phyloP scores from a whole-genome alignment of 2,113 vertebrate species.

The Probosciger aterrimus region DNA sequence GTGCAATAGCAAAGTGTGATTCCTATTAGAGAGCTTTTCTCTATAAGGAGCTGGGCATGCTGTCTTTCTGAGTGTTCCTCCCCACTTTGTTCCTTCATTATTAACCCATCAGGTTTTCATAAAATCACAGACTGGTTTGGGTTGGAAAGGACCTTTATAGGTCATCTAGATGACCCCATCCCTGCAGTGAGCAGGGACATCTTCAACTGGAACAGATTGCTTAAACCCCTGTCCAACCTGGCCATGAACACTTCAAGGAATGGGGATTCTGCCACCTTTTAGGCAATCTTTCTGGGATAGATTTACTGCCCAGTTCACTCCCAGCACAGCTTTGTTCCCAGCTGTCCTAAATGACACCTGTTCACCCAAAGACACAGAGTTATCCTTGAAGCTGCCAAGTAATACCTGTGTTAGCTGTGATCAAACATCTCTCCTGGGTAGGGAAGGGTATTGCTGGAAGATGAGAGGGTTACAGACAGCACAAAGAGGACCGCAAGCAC shows the following conservation, averaged over 20 bases:
- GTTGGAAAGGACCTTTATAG: background rate
- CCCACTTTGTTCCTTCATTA: background rate
- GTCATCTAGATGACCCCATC: background rate
- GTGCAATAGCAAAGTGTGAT: background rate
- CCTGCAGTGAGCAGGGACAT: background rate
- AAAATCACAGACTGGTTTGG: background rate
- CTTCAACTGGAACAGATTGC: background rate
- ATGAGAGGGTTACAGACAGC: background rate
- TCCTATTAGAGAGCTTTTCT: background rate
- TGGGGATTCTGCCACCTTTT: background rate
- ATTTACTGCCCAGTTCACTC: background rate
- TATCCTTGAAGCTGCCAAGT: background rate
- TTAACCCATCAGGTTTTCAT: background rate
- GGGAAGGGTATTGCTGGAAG: background rate
- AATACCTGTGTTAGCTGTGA: background rate
- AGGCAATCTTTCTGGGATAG: background rate
- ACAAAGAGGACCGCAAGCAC: background rate
- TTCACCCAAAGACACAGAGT: background rate
- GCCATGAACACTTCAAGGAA: background rate
- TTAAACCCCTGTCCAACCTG: accelerated
- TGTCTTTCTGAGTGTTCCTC: background rate
- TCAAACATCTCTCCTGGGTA: background rate
- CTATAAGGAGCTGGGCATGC: background rate
- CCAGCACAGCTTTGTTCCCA: background rate
- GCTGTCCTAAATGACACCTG: accelerated